Base-by-base conservation (phyloP, 1,140 invertebrate species). In the Diplogasteroides magnus region DNA sequence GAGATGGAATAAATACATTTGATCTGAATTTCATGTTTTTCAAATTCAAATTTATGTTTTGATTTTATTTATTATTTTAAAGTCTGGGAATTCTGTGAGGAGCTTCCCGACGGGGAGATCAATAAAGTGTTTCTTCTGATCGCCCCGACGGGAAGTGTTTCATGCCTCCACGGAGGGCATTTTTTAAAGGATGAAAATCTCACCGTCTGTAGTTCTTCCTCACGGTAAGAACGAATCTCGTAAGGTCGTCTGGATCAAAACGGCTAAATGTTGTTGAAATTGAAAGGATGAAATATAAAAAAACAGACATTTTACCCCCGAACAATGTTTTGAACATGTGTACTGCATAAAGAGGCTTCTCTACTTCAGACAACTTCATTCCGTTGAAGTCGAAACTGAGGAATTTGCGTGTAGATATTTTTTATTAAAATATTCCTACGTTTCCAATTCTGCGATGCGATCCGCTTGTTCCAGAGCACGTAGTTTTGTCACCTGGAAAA, bases 261-360 rank as follows among this genome's bases (percentile, higher is more conserved):
- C 83, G 84, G 63, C 78, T 81, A 57, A 75, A 75, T 28, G 65
- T 59, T 11, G 72, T 19, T 28, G 0, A 58, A 23, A 68, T 58
- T 61, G 3, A 37, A 23, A 29, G 14, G 28, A 28, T 55, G 31
- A 65, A 37, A 11, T 2, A 1, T 15, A 29, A 28, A 15, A 37
- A 48, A 57, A 68, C 74, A 73, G 71, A 90, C 72, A 87, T 84
- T 1, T 83, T 78, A 26, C 87, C 68, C 3, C 86, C 85, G 77
- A 90, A 90, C 2, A 92, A 85, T 77, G 90, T 89, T 23, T 87
- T 87, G 78, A 92, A 91, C 91, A 92, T 92, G 75, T 86, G 88
- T 27, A 92, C 86, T 0, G 89, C 87, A 69, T 88, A 87, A 29
- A 88, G 84, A 3, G 89, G 89, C 82, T 89, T 92, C 69, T 90